phyloP scores from a whole-genome alignment of 2,797 vertebrate species.

The Thunnus albacares region DNA sequence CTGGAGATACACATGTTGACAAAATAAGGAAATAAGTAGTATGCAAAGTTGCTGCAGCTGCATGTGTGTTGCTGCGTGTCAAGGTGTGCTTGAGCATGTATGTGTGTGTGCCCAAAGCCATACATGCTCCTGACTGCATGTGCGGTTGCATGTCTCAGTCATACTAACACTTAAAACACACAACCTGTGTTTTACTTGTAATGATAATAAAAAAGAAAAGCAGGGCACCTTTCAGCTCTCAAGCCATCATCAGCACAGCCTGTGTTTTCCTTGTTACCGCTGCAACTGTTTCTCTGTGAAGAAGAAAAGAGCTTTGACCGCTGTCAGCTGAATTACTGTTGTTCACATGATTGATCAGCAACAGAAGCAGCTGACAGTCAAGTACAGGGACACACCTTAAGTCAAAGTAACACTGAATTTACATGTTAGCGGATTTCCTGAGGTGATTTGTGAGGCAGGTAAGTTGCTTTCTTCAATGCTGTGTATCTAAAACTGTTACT shows the following conservation, averaged over 20 bases:
- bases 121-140: conserved; percentile 21
- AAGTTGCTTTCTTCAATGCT: background rate
- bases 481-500: conserved; percentile 32
- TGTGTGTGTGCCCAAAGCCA: conserved; percentile 27
- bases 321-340: conserved; percentile 58
- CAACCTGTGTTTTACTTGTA: conserved; percentile 58
- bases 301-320: conserved; percentile 40
- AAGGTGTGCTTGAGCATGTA: conserved; percentile 19
- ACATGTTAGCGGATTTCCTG: conserved; percentile 33
- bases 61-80: conserved; percentile 47
- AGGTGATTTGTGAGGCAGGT: conserved; percentile 23
- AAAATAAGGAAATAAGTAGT: conserved; percentile 3
- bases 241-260: conserved; percentile 48
- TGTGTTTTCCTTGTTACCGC: conserved; percentile 62
- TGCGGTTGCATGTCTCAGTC: conserved; percentile 10
- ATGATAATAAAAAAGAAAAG: conserved; percentile 61
- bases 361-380: conserved; percentile 34
- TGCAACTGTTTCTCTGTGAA: conserved; percentile 56
- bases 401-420: conserved; percentile 23
- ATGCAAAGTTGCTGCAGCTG: conserved; percentile 48
- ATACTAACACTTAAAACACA: conserved; percentile 12
- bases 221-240: conserved; percentile 27
- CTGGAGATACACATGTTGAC: conserved; percentile 8
- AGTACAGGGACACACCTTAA: conserved; percentile 41
- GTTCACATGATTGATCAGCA: conserved; percentile 65